A percentile compares a stretch with the other conserved stretches of the same genome.
phyloP scores from a whole-genome alignment of 2,113 vertebrate species.

The Larimichthys polyactis region DNA sequence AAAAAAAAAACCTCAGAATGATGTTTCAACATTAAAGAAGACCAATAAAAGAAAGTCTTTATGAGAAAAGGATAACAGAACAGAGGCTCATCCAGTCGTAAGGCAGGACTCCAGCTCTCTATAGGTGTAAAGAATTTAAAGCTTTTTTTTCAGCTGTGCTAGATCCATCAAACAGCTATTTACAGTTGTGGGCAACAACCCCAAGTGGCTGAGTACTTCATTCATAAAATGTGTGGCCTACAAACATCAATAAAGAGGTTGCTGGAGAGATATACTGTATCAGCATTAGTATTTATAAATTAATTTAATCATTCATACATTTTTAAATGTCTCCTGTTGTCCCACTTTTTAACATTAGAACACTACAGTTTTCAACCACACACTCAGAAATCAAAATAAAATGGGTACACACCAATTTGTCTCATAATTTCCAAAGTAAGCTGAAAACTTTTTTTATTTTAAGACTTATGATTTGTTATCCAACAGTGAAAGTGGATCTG shows the following conservation, averaged over 20 bases:
- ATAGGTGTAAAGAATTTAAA: slow-evolving; percentile 10
- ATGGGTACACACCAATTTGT: neutral
- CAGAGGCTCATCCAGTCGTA: slow-evolving; percentile 5
- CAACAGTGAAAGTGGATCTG: neutral
- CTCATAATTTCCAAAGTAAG: neutral
- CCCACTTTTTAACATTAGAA: neutral
- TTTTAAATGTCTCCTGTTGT: neutral
- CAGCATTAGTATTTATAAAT: neutral
- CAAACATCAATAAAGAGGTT: slow-evolving; percentile 45
- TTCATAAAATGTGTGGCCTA: slow-evolving; percentile 53
- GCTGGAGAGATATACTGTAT: neutral
- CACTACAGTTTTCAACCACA: no score
- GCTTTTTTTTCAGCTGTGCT: slow-evolving; percentile 32
- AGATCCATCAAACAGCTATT: slow-evolving; percentile 38
- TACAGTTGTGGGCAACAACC: slow-evolving; percentile 25
- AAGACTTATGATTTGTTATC: neutral
- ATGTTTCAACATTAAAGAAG: neutral
- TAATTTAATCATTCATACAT: neutral
- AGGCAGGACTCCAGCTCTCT: neutral
- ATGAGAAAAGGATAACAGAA: neutral
- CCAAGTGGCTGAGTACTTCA: slow-evolving; percentile 26
- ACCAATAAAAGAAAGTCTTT: neutral
- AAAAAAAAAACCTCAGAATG: neutral
- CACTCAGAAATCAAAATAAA: neutral
- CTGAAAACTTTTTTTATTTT: neutral